Base-by-base conservation (phyloP, 1,140 invertebrate species). In the Sarcophaga peregrina region DNA sequence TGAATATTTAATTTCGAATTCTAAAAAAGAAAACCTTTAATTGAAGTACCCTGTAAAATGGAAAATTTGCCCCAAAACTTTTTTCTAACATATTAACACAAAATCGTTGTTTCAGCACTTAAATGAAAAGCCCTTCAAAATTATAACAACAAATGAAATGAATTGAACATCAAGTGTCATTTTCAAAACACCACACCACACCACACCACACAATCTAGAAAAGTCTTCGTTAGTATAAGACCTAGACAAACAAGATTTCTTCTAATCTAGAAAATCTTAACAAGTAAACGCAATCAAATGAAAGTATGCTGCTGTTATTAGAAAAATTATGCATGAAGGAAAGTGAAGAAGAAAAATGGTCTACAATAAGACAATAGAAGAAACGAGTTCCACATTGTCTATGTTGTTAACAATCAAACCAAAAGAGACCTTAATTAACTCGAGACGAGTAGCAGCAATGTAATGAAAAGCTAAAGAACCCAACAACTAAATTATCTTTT, bases 391-490 rank as follows among this genome's bases (percentile, higher is more conserved):
- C n/a, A 58, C 54, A 58, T 68, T 20, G 62, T 68, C 62, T 68
- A 20, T 52, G 8, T 5, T 52, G 50, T 37, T 37, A 37, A 37
- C 25, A 37, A 52, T n/a, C n/a, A 20, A 62, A 20, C 20, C n/a
- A 68, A 58, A 58, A 68, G 62, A 68, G 62, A 20, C 62, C 20
- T 68, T 68, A 68, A 68, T 68, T 68, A 68, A 68, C 62, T 68
- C n/a, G 20, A 68, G 62, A 68, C 62, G 20, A 58, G 54, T 58
- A 58, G 10, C 62, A 58, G 10, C 62, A 68, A n/a, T 58, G 62
- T 68, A 20, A 68, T 20, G 7, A 68, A 20, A 20, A 68, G 25
- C 62, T 52, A 52, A 52, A 37, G 25, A 37, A 37, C 25, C 25
- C 25, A 37, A 37, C 8, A 13, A 52, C 50, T 68, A 68, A 68